phyloP scores from a whole-genome alignment of 2,888 invertebrate genomes.

The Melanophora roralis region DNA sequence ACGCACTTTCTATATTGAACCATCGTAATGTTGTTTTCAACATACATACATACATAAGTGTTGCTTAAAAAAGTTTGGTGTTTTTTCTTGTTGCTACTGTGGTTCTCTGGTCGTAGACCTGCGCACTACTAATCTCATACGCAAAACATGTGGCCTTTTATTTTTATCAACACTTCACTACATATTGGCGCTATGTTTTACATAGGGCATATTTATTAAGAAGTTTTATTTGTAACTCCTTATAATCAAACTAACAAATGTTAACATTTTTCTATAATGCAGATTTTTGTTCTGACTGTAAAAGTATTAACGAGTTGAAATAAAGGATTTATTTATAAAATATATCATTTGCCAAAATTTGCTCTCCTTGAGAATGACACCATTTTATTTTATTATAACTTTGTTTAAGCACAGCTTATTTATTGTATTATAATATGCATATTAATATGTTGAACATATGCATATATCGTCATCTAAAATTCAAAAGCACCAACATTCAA shows the following conservation, averaged over 20 bases:
- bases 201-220: background rate
- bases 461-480: background rate
- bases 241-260: too few species aligned
- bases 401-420: background rate
- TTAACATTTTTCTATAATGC: too few species aligned
- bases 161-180: conserved; percentile 28
- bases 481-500: too few species aligned
- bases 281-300: too few species aligned
- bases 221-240: background rate
- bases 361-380: too few species aligned
- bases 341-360: too few species aligned
- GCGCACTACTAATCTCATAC: conserved; percentile 23
- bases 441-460: background rate
- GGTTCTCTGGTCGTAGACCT: conserved; percentile 38
- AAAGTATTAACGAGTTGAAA: too few species aligned
- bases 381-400: too few species aligned
- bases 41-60: background rate
- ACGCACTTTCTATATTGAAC: too few species aligned
- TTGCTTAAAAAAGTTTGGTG: background rate
- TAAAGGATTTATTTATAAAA: too few species aligned
- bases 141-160: conserved; percentile 7
- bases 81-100: background rate
- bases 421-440: background rate
- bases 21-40: too few species aligned
- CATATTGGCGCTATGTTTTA: background rate